Evolutionary conservation across 2,888 invertebrate species (phyloP).

Genomic region (Xylota sylvarum): DNA sequence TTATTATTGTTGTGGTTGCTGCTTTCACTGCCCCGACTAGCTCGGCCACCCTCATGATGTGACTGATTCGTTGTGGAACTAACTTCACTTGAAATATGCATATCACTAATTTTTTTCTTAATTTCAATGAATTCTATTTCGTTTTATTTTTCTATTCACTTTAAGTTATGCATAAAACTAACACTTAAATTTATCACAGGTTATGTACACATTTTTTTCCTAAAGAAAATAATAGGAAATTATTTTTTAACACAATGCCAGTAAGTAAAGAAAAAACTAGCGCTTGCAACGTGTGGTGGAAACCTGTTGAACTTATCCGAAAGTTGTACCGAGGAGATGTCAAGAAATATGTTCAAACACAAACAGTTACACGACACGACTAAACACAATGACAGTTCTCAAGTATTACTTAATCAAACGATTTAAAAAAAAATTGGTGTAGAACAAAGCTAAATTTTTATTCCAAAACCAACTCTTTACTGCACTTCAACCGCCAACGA

Average conservation of each 20-base stretch:
- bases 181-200: slow-evolving; percentile 52
- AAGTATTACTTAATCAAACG: not conserved
- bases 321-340: not conserved
- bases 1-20: slow-evolving; percentile 73
- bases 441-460: not conserved
- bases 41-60: slow-evolving; percentile 84
- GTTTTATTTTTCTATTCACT: slow-evolving; percentile 29
- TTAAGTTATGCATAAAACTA: slow-evolving; percentile 29
- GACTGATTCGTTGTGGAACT: slow-evolving; percentile 89
- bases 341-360: too few species aligned
- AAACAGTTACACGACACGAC: not conserved
- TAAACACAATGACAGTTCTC: not conserved
- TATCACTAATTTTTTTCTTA: slow-evolving; percentile 82
- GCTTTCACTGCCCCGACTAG: slow-evolving; percentile 77
- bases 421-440: not conserved
- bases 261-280: slow-evolving; percentile 14
- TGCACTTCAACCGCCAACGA: slow-evolving; percentile 23
- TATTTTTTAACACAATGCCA: not conserved
- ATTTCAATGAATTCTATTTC: slow-evolving; percentile 1
- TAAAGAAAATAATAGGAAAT: slow-evolving; percentile 4
- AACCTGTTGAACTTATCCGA: slow-evolving; percentile 66
- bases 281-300: slow-evolving; percentile 49
- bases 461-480: not conserved
- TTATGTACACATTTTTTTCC: slow-evolving; percentile 56
- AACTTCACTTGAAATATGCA: slow-evolving; percentile 93